Evolutionary conservation across 2,797 vertebrate genomes (phyloP).

Genomic region (Semaprochilodus insignis): DNA sequence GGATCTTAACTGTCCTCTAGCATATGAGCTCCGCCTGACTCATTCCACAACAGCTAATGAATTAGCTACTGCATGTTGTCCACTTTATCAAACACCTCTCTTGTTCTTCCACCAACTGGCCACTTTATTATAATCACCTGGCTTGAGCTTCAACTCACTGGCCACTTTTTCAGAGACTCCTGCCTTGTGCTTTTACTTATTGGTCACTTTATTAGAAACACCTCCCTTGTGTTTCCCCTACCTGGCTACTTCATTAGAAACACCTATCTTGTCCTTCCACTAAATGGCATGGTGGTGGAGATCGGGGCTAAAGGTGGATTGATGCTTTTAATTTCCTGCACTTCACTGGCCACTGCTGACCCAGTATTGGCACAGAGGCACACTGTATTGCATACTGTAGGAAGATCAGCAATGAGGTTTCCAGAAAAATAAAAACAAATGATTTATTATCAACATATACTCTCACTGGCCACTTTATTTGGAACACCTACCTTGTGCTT

Average conservation of each 20-base stretch:
- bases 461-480: too few relatives aligned
- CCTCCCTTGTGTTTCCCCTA: neutral
- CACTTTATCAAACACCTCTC: neutral
- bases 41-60: neutral
- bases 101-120: neutral
- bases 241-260: neutral
- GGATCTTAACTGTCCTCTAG: conserved; percentile 19
- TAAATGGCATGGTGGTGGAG: too few relatives aligned
- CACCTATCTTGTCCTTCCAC: neutral
- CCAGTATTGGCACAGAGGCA: neutral
- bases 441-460: neutral
- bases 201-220: neutral
- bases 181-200: too few relatives aligned
- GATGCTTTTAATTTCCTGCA: neutral
- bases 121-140: neutral
- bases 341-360: neutral
- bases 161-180: neutral
- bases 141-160: neutral
- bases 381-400: neutral
- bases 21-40: conserved; percentile 21
- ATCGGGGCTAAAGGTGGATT: too few relatives aligned
- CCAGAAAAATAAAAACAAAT: neutral
- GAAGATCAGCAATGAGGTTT: neutral
- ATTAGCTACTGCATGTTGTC: neutral
- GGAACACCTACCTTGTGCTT: too few relatives aligned